phyloP scores from a whole-genome alignment of 1,140 invertebrate species.

The Cyclargus thomasi region DNA sequence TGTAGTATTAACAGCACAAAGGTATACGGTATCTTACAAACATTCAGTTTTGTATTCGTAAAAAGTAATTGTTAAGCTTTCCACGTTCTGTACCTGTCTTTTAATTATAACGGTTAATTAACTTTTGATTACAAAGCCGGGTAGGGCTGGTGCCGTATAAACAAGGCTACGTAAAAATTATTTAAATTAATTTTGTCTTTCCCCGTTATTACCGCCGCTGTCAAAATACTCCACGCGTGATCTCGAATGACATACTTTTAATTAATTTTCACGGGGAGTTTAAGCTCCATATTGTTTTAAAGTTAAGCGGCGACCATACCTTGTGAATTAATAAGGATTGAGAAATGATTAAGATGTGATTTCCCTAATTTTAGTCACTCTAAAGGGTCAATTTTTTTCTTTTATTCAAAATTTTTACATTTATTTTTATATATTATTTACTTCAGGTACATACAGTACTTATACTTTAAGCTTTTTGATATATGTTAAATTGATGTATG shows the following conservation, averaged over 20 bases:
- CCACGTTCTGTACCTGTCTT: background rate
- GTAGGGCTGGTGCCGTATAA: background rate
- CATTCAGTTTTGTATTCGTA: background rate
- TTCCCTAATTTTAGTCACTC: no score
- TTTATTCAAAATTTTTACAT: no score
- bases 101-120: background rate
- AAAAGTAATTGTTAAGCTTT: background rate
- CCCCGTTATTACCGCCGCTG: background rate
- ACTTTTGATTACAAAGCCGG: background rate
- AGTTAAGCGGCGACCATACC: background rate
- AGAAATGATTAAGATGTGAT: background rate
- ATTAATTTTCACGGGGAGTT: conserved; percentile 15
- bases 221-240: background rate
- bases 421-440: no score
- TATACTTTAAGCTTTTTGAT: no score
- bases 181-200: conserved; percentile 1
- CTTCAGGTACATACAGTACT: no score
- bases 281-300: background rate
- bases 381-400: no score
- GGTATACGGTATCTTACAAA: background rate
- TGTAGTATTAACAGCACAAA: no score
- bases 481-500: no score
- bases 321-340: background rate
- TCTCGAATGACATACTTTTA: conserved; percentile 2
- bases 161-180: conserved; percentile 5